Evolutionary conservation across 2,888 invertebrate genomes (phyloP), one percentile per base, ranked within the genome.

Genomic region (Anticlea derivata): DNA sequence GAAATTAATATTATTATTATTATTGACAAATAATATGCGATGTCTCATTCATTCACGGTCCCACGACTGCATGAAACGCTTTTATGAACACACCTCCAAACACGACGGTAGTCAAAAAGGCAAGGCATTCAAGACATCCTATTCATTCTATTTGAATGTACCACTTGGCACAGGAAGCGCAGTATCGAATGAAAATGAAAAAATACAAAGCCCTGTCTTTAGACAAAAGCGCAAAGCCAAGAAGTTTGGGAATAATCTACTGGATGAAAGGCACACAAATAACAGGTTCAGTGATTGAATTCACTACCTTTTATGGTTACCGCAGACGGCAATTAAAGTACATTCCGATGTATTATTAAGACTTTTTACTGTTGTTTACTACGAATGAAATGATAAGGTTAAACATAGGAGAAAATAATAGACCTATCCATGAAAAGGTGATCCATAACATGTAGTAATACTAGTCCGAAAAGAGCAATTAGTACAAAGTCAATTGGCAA

Each of bases 141-240:
- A 60, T 75, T 55, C 67, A 67, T 61, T 38, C 56, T 56, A 70
- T 74, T 79, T 74, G 76, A 80, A 73, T 65, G 70, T 76, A 79
- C 50, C 86, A 86, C 86, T 87, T 86, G 63, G 76, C 47, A 75
- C 90, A 88, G 91, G 91, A 91, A 88, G 71, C 77, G 79, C 80
- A 88, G 87, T 90, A 86, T 91, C 89, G 80, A 83, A 82, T 91
- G 78, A 53, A 56, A 44, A 70, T 67, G 65, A 70, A 72, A 68
- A 75, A 67, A 72, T 66, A 76, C 75, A 68, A 76, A 73, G 70
- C 71, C 70, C 66, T 61, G 55, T 66, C 69, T 43, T 5, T 68
- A 79, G 78, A 80, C 79, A 80, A 79, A 38, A 41, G 58, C 29
- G 12, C 2, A 39, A 58, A 63, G 68, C 71, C 24, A 47, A 76